Base-by-base conservation (phyloP, 2,797 vertebrate genomes). In the Odontamblyopus rebecca region DNA sequence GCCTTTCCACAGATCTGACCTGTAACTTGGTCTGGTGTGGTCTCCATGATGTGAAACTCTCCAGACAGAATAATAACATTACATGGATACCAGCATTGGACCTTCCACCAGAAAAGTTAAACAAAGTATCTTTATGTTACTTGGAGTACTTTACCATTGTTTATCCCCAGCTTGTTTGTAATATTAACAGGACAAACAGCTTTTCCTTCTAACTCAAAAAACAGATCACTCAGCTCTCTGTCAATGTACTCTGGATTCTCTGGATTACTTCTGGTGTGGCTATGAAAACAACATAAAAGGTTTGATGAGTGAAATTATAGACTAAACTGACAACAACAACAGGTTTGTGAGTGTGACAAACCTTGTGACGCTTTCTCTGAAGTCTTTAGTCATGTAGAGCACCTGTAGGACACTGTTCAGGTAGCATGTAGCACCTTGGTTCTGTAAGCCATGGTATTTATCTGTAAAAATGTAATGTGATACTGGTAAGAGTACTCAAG, bases 401-500 rank as follows among this genome's bases (percentile, higher is more conserved):
- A 87, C 88, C 72, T 94, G 92, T 66, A 93, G 78, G 29, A 93
- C 87, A 53, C 90, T 85, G 78, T 93, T 93, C 75, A 94, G 44
- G 72, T 92, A 93, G 67, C 89, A 91, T 0, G 91, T 93, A 2
- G 89, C 72, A 2, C 92, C 91, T 63, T 90, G 89, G 81, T 93
- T 94, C 5, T 0, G 0, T 60, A 94, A 66, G 0, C 93, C 92
- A 5, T 86, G 23, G 53, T 63, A 44, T 63, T 44, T 44, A 41
- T 2, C 61, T 63, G 35, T 6, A 44, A 44, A 63, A 29, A 62
- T 32, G 23, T 59, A 15, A 60, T 1, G 8, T 41, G 38, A 11
- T 2, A 41, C 8, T 41, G 38, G 38, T 41, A 41, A 41, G 38
- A 41, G 38, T 41, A 11, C 41, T 44, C 12, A 44, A 44, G 13